Percentiles rank a stretch among this genome's conserved stretches.
Conservation (phyloP, 2,113 vertebrate species). For the Hydrolagus affinis region DNA sequence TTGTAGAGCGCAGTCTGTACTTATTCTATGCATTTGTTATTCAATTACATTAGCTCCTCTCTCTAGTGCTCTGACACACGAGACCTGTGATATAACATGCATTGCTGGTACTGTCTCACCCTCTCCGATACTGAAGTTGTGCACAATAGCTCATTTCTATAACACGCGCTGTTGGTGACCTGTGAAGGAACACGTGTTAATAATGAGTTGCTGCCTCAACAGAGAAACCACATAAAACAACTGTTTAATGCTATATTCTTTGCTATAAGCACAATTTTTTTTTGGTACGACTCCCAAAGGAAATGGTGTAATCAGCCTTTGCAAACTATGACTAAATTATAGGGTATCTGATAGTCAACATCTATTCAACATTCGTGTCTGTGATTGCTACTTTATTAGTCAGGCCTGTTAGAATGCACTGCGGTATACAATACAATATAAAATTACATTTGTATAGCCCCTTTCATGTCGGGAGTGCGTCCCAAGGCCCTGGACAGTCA, state of each 20-base stretch:
- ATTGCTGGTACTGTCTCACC: not conserved
- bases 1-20: not conserved
- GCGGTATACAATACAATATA: no score
- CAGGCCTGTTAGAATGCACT: no score
- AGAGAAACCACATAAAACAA: not conserved
- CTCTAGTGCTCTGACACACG: not conserved
- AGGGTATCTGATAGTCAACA: no score
- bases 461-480: no score
- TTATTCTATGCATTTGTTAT: not conserved
- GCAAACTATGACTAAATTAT: no score
- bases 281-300: not conserved
- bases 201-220: not conserved
- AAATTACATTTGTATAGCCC: no score
- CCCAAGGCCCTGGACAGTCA: no score
- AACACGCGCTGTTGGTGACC: not conserved
- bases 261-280: not conserved
- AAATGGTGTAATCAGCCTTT: not conserved
- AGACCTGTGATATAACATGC: not conserved
- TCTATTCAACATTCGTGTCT: no score
- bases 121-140: not conserved
- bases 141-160: not conserved
- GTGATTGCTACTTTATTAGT: no score
- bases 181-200: not conserved
- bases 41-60: not conserved
- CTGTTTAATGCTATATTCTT: not conserved